Base-by-base conservation (phyloP, 1,140 invertebrate genomes). In the Rhagoletis pomonella region DNA sequence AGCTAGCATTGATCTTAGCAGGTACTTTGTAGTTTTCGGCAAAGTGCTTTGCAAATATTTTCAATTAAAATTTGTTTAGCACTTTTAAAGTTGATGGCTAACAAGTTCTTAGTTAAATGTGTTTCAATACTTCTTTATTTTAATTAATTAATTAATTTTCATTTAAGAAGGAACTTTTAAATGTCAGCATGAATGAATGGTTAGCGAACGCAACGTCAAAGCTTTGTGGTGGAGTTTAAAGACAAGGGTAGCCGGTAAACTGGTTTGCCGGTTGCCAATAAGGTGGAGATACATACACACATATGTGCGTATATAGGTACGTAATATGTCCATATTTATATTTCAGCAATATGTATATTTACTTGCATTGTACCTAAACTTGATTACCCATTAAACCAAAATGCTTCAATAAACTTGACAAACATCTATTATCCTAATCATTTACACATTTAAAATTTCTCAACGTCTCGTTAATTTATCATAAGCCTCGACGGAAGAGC, bases 181-280 rank as follows among this genome's bases (percentile, higher is more conserved):
- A 73, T 14, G 67, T 73, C 67, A 69, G 67, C 67, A 47, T 73
- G 67, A 47, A 73, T 73, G 67, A 73, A n/a, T 44, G 44, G 42
- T 29, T 14, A 73, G 67, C 44, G 67, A 47, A 73, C 39, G 42
- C 67, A 17, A 67, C 19, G 67, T 39, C 9, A 14, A 14, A 12
- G 67, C 60, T 62, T 55, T 9, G 65, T 5, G 29, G 29, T 69
- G 65, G 42, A 73, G 67, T 39, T 73, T 39, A 1, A 17, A 39
- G 10, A 29, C 12, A 12, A 42, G 67, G 42, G 14, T 47, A 47
- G 39, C 2, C 12, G 64, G 10, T 29, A 67, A 67, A 67, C 64
- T 67, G 64, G 64, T 67, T 67, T 42, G 39, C 3, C 3, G 64
- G 39, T 67, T 29, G 2, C 4, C 39, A 67, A 42, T 67, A 3